Percentiles rank a stretch among this genome's conserved stretches.
phyloP scores from a whole-genome alignment of 2,888 invertebrate genomes.

The Drosophila subquinaria region DNA sequence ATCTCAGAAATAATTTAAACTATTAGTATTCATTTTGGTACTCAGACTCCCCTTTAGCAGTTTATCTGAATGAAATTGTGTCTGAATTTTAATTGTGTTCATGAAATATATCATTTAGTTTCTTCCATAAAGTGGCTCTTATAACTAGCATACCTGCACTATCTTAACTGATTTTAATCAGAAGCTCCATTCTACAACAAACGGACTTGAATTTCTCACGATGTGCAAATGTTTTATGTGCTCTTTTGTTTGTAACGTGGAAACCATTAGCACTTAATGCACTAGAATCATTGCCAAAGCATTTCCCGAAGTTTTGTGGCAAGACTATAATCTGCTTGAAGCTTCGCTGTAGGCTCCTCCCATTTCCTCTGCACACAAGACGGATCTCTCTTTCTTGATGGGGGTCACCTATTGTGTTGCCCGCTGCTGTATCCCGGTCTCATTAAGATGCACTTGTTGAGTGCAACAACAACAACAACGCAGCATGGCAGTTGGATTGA shows the following conservation, averaged over 20 bases:
- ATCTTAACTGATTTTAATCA: constrained; percentile 2
- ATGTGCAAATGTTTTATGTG: constrained; percentile 22
- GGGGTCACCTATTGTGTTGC: constrained; percentile 45
- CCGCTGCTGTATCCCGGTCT: constrained; percentile 42
- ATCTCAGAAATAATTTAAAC: too few relatives aligned
- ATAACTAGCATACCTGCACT: not conserved
- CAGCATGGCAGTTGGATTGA: constrained; percentile 32
- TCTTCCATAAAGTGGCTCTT: not conserved
- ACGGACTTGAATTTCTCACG: constrained; percentile 41
- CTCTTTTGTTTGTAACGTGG: constrained; percentile 39
- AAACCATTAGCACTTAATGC: constrained; percentile 57
- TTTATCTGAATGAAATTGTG: too few relatives aligned
- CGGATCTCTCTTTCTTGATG: constrained; percentile 3
- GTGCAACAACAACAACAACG: constrained; percentile 15
- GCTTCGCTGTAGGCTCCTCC: constrained; percentile 39
- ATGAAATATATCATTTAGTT: not conserved
- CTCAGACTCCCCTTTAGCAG: too few relatives aligned
- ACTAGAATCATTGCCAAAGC: constrained; percentile 46
- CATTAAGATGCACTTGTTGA: constrained; percentile 64
- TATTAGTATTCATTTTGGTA: too few relatives aligned
- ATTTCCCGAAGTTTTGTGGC: constrained; percentile 34
- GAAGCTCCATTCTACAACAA: not conserved
- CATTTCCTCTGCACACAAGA: constrained; percentile 42
- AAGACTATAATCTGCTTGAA: constrained; percentile 25
- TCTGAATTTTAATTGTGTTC: not conserved